Conservation (phyloP, 1,140 invertebrate genomes). For the Panonychus citri region DNA sequence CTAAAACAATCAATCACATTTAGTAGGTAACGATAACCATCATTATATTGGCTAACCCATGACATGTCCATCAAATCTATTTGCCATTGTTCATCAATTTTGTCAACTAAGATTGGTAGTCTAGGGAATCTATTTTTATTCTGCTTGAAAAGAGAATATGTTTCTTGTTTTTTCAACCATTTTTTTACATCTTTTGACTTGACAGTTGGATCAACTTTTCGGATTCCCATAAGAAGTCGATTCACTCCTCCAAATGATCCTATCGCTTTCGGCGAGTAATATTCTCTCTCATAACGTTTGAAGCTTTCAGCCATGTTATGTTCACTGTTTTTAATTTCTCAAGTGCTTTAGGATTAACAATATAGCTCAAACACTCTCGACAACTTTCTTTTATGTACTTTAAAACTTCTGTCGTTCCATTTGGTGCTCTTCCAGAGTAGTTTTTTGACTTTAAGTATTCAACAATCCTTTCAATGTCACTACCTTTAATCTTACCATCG, state of each 20-base stretch:
- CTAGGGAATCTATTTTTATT: neutral
- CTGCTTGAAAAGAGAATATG: neutral
- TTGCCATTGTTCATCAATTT: neutral
- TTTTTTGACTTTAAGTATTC: no score
- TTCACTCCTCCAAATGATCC: neutral
- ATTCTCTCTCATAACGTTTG: neutral
- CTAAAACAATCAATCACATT: neutral
- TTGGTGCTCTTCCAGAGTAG: no score
- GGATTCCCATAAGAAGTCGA: neutral
- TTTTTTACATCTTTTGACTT: neutral
- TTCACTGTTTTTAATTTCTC: no score
- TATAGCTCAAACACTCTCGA: no score
- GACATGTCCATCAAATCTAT: neutral
- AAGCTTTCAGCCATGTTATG: neutral
- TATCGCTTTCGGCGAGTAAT: neutral
- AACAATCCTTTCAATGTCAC: no score
- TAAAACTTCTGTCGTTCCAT: no score
- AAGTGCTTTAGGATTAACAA: no score
- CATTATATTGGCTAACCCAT: neutral
- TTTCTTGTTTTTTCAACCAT: neutral
- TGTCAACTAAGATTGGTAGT: neutral
- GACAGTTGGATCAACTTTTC: neutral
- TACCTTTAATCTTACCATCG: no score
- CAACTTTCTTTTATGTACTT: no score
- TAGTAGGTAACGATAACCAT: neutral